Percentiles rank a stretch among this genome's conserved stretches.
Evolutionary conservation across 1,140 invertebrate species (phyloP).

Genomic region (Drosophila pruinosa): DNA sequence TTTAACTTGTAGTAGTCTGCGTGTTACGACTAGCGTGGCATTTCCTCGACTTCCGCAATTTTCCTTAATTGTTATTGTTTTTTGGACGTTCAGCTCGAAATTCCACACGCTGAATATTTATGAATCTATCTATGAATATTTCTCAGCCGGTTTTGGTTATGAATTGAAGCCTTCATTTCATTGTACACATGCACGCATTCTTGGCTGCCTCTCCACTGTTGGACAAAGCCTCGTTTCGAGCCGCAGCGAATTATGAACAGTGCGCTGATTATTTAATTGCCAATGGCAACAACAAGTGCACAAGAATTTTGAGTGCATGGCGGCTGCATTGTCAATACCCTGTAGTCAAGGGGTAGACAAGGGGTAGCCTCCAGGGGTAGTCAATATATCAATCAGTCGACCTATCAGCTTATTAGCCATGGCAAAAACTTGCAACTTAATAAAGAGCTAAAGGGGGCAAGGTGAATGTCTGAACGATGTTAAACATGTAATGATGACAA

Average conservation of each 20-base stretch:
- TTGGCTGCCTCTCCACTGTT: neutral
- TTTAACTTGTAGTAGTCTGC: too few species aligned
- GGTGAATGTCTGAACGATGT: neutral
- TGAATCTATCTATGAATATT: neutral
- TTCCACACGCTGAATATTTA: neutral
- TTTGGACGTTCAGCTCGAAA: neutral
- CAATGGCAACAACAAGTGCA: constrained; percentile 2
- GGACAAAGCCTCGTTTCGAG: neutral
- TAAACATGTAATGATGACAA: constrained; percentile 2
- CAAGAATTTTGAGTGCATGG: neutral
- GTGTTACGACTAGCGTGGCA: too few species aligned
- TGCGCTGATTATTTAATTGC: constrained; percentile 42
- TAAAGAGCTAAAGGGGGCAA: neutral
- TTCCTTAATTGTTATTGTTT: neutral
- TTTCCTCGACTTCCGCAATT: neutral
- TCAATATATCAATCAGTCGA: too few species aligned
- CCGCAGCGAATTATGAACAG: constrained; percentile 15
- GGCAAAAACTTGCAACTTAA: too few species aligned
- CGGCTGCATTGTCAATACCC: neutral
- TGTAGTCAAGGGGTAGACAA: neutral
- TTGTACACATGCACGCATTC: too few species aligned
- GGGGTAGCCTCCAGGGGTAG: too few species aligned
- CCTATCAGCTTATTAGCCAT: too few species aligned
- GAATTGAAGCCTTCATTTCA: neutral
- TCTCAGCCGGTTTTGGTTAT: neutral